phyloP scores from a whole-genome alignment of 2,113 vertebrate genomes.

The Anguilla rostrata region DNA sequence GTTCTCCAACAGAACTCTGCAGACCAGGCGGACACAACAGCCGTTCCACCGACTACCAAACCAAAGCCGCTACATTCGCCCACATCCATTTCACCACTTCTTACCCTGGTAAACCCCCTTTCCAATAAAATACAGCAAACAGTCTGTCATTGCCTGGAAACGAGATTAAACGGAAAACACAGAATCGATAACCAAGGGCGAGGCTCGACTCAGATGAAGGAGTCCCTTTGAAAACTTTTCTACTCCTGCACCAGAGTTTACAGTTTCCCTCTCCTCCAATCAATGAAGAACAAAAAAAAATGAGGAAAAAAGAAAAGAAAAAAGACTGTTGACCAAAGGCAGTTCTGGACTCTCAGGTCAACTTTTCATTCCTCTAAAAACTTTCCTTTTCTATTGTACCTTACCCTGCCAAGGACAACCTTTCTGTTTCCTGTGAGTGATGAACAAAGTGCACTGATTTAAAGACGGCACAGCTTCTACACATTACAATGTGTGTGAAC shows the following conservation, averaged over 20 bases:
- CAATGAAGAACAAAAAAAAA: background rate
- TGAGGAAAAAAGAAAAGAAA: background rate
- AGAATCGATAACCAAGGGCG: background rate
- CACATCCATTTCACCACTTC: background rate
- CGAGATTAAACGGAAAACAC: background rate
- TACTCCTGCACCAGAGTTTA: background rate
- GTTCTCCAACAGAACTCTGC: too few species aligned
- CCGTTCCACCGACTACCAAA: background rate
- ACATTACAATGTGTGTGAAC: background rate
- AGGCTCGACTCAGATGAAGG: background rate
- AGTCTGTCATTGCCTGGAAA: background rate
- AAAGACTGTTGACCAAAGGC: background rate
- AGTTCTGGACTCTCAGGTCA: background rate
- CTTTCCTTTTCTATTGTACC: background rate
- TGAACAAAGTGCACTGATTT: background rate
- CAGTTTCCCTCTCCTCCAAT: background rate
- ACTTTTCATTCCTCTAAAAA: background rate
- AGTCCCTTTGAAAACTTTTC: background rate
- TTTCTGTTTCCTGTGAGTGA: background rate
- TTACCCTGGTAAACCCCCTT: background rate
- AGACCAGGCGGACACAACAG: too few species aligned
- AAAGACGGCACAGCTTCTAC: conserved; percentile 20
- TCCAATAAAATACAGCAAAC: background rate
- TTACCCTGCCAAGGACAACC: background rate
- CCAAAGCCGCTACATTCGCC: background rate